phyloP scores from a whole-genome alignment of 2,888 invertebrate species.

The Matsumyia berberina region DNA sequence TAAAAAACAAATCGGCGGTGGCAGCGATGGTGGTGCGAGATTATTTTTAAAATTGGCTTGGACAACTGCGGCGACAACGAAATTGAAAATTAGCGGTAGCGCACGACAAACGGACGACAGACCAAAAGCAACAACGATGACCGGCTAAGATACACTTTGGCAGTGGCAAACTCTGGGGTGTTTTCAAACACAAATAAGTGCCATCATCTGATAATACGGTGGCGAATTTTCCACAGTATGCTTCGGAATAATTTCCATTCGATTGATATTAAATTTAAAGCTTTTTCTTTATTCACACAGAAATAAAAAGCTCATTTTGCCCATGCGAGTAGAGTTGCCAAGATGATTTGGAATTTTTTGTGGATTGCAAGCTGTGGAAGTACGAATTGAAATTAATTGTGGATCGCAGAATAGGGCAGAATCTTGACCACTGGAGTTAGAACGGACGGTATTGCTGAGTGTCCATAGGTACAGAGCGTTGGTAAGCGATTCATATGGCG shows the following conservation, averaged over 20 bases:
- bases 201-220: slow-evolving; percentile 48
- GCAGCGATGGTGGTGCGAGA: slow-evolving; percentile 2
- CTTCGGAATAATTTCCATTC: slow-evolving; percentile 41
- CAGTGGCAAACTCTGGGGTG: slow-evolving; percentile 53
- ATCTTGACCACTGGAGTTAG: no score
- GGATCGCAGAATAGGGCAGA: not conserved
- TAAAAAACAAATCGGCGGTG: slow-evolving; percentile 9
- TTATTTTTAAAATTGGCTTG: slow-evolving; percentile 64
- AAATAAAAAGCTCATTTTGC: slow-evolving; percentile 35
- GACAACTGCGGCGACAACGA: slow-evolving; percentile 14
- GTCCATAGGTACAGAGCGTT: no score
- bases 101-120: slow-evolving; percentile 35
- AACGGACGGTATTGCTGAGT: no score
- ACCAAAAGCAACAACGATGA: slow-evolving; percentile 37
- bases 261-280: slow-evolving; percentile 37
- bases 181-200: slow-evolving; percentile 60
- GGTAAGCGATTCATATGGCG: no score
- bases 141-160: slow-evolving; percentile 57
- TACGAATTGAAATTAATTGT: not conserved
- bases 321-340: slow-evolving; percentile 55
- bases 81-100: slow-evolving; percentile 15
- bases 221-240: slow-evolving; percentile 46
- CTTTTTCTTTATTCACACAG: slow-evolving; percentile 35
- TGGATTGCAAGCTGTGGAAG: not conserved
- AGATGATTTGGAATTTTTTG: not conserved